Evolutionary conservation across 2,888 invertebrate species (phyloP).

Genomic region (Xiphydria camelus): DNA sequence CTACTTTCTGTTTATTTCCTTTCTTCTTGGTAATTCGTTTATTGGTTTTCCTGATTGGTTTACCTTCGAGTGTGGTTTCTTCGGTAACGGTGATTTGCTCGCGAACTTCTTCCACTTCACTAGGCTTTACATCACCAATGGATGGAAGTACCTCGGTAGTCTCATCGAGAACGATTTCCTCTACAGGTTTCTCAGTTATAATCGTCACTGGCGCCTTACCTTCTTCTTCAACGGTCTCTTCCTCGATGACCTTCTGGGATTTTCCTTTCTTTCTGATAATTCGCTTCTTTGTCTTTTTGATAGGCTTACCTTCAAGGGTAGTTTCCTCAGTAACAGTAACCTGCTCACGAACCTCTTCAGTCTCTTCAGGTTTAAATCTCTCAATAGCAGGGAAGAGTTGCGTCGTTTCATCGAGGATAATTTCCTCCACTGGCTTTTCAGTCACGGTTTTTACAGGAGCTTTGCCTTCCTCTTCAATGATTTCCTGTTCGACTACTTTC

Average conservation of each 20-base stretch:
- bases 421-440: constrained; percentile 24
- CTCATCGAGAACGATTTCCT: constrained; percentile 2
- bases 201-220: constrained; percentile 15
- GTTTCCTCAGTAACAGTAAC: constrained; percentile 19
- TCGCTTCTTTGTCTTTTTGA: constrained; percentile 48
- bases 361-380: constrained; percentile 17
- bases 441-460: constrained; percentile 40
- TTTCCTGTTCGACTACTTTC: constrained; percentile 32
- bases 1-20: constrained; percentile 46
- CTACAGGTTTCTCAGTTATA: constrained; percentile 48
- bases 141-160: constrained; percentile 1
- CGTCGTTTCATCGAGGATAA: constrained; percentile 50
- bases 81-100: constrained; percentile 55
- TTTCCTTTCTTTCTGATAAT: constrained; percentile 52
- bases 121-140: constrained; percentile 7
- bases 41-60: constrained; percentile 49
- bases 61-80: constrained; percentile 51
- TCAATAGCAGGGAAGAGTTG: constrained; percentile 44
- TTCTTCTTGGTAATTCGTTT: constrained; percentile 50
- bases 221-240: constrained; percentile 24
- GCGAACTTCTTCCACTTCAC: constrained; percentile 44
- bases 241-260: constrained; percentile 24
- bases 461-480: constrained; percentile 39
- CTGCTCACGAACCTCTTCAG: constrained; percentile 27
- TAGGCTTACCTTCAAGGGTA: constrained; percentile 14